phyloP scores from a whole-genome alignment of 2,113 vertebrate genomes.

The Sturnus vulgaris region DNA sequence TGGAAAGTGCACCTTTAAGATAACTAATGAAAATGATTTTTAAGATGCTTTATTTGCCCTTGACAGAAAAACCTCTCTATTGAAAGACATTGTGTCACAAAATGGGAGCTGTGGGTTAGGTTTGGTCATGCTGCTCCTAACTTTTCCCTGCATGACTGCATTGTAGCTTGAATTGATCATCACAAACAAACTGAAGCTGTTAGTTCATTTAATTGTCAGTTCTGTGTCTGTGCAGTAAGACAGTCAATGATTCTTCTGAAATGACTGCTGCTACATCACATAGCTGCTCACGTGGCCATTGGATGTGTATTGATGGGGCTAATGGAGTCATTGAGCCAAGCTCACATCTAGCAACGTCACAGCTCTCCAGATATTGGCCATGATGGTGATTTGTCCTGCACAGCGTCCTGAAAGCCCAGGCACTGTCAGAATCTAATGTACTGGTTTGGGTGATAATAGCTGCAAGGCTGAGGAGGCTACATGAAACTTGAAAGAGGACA shows the following conservation, averaged over 20 bases:
- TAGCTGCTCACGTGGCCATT: background rate
- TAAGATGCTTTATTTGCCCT: background rate
- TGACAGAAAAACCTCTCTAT: background rate
- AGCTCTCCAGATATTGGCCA: background rate
- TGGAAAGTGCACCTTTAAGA: background rate
- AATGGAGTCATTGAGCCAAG: conserved; percentile 9
- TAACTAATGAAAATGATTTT: background rate
- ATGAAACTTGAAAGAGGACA: background rate
- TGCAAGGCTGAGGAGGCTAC: background rate
- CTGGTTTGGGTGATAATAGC: background rate
- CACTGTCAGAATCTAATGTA: background rate
- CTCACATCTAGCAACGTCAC: background rate
- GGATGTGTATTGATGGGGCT: conserved; percentile 8
- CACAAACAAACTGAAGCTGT: background rate
- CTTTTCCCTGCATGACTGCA: background rate
- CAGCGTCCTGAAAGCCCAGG: background rate
- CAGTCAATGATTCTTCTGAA: conserved; percentile 39
- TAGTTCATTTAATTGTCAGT: conserved; percentile 37
- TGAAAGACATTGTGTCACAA: background rate
- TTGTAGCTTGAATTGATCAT: conserved; percentile 7
- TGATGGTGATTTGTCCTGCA: background rate
- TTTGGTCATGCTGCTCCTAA: background rate
- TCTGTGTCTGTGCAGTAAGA: conserved; percentile 2
- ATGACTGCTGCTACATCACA: background rate
- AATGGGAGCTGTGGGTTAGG: background rate